Percentiles rank a stretch among this genome's conserved stretches.
Conservation (phyloP, 2,888 invertebrate species). For the Drosophila neutralis region DNA sequence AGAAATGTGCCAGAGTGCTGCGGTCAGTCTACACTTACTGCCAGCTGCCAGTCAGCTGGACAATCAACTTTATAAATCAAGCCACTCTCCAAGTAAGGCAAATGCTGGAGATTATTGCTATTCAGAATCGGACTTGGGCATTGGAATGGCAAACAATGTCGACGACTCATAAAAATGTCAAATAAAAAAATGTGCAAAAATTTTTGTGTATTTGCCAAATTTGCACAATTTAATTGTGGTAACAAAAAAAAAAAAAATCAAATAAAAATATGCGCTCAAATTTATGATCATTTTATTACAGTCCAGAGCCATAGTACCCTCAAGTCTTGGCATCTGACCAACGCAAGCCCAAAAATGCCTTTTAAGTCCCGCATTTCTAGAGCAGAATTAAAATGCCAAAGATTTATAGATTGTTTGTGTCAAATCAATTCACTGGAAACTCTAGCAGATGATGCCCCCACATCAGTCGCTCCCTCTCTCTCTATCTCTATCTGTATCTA, state of each 20-base stretch:
- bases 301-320: slow-evolving; percentile 24
- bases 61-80: slow-evolving; percentile 73
- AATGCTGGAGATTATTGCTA: slow-evolving; percentile 26
- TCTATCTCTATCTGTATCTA: background rate
- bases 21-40: slow-evolving; percentile 23
- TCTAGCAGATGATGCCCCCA: slow-evolving; percentile 13
- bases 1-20: slow-evolving; percentile 35
- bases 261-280: slow-evolving; percentile 37
- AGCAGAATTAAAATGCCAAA: slow-evolving; percentile 34
- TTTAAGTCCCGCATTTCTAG: slow-evolving; percentile 43
- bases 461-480: background rate
- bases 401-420: slow-evolving; percentile 57
- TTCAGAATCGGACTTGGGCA: slow-evolving; percentile 25
- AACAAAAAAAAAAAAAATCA: slow-evolving; percentile 36
- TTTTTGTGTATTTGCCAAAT: slow-evolving; percentile 77
- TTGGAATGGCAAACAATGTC: slow-evolving; percentile 36
- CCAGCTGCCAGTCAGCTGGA: slow-evolving; percentile 47
- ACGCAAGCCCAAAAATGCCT: slow-evolving; percentile 32
- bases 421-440: slow-evolving; percentile 39
- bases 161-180: slow-evolving; percentile 72
- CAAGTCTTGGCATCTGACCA: slow-evolving; percentile 63
- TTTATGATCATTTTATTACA: slow-evolving; percentile 75
- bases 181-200: slow-evolving; percentile 72
- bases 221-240: slow-evolving; percentile 76
- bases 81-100: slow-evolving; percentile 43